Base-by-base conservation (phyloP, 2,797 vertebrate genomes). In the Monodelphis domestica region DNA sequence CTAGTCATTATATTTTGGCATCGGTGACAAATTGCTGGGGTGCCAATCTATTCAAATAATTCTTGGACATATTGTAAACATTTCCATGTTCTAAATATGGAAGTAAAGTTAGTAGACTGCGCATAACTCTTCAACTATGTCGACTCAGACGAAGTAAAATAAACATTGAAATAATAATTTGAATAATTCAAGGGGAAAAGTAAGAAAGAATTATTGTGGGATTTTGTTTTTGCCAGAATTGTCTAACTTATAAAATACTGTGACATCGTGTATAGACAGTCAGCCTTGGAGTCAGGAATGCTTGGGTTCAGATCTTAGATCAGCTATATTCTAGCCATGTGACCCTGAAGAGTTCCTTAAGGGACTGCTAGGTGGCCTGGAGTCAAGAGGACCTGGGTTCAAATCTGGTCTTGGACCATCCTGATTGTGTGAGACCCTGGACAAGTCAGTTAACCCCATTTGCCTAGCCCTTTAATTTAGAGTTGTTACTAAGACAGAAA, bases 1-100 rank as follows among this genome's bases (percentile, higher is more conserved):
- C 96, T 96, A 95, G 97, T 2, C 88, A 54, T 38, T 96, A 92
- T 95, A 97, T 94, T 97, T 59, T 52, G 92, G 59, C 97, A 96
- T 97, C 98, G 97, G 91, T 95, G 97, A 96, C 91, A 94, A 96
- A 90, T 91, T 93, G 53, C 94, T 97, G 94, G 91, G 97, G 96
- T 97, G 95, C 96, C 95, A 97, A 92, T 28, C 0, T 91, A 78
- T 78, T 78, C 63, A 45, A 78, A 78, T 78, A n/a, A 78, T 78
- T 78, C 63, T 78, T 78, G 63, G 63, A 93, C 93, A 94, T 95
- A 92, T 96, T 96, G 89, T 93, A 93, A 97, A 90, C 92, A 88
- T 90, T 97, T 97, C 88, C 91, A 95, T 88, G 95, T 78, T 78
- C 63, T 78, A 97, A 96, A 97, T 95, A 87, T 0, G 78, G 92